Evolutionary conservation across 2,113 vertebrate genomes (phyloP).

Genomic region (Corydoras sp.): DNA sequence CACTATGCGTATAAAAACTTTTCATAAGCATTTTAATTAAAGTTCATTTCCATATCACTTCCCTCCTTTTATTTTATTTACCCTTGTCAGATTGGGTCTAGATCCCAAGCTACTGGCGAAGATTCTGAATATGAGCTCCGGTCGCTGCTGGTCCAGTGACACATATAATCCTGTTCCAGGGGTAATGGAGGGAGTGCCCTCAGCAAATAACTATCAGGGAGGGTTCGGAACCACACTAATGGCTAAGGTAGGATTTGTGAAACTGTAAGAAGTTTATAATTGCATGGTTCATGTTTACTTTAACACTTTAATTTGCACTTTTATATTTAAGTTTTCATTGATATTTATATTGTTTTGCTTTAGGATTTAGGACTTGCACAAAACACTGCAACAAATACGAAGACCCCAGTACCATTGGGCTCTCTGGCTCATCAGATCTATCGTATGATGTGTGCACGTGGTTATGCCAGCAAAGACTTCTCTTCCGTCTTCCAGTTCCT

Average conservation of each 20-base stretch:
- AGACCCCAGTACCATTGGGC: constrained; percentile 83
- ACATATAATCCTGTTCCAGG: constrained; percentile 98
- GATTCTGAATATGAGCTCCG: constrained; percentile 98
- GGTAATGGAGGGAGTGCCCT: constrained; percentile 96
- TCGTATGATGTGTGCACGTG: constrained; percentile 92
- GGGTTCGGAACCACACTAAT: constrained; percentile 93
- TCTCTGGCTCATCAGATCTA: constrained; percentile 93
- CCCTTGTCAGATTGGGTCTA: constrained; percentile 87
- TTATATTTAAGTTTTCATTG: too few species aligned
- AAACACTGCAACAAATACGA: constrained; percentile 88
- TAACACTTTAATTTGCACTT: too few species aligned
- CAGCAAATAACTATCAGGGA: constrained; percentile 95
- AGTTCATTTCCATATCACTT: too few species aligned
- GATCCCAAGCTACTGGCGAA: constrained; percentile 94
- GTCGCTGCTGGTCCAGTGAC: constrained; percentile 97
- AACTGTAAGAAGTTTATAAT: not conserved
- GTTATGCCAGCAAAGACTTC: constrained; percentile 94
- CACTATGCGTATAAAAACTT: too few species aligned
- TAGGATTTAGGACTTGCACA: constrained; percentile 95
- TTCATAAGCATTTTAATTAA: too few species aligned
- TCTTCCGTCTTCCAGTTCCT: constrained; percentile 96
- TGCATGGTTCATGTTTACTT: not conserved
- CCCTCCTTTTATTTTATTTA: not conserved
- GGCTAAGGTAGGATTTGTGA: constrained; percentile 77
- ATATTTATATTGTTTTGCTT: not conserved